Percentiles rank a stretch among this genome's conserved stretches.
Conservation (phyloP, 2,888 invertebrate genomes). For the Dinocampus coccinellae region DNA sequence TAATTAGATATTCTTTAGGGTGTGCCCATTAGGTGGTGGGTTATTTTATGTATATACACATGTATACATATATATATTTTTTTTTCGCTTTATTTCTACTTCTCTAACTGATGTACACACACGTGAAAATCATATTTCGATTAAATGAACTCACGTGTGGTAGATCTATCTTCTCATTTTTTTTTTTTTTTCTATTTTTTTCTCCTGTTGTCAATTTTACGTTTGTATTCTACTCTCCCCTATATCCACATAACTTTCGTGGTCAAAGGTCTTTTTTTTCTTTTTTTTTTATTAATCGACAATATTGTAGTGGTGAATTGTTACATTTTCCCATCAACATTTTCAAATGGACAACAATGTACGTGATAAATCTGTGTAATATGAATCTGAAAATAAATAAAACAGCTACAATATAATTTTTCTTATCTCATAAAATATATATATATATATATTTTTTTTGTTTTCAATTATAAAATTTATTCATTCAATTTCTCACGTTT, state of each 20-base stretch:
- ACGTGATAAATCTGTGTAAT: background rate
- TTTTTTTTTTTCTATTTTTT: constrained; percentile 12
- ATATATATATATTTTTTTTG: no score
- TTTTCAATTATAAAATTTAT: no score
- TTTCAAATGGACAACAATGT: background rate
- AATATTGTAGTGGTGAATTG: background rate
- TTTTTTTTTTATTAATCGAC: constrained; percentile 5
- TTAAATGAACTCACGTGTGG: constrained; percentile 46
- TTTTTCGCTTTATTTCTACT: background rate
- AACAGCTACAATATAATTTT: background rate
- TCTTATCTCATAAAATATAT: no score
- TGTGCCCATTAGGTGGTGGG: constrained; percentile 42
- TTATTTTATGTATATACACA: background rate
- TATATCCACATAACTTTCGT: background rate
- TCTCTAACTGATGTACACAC: constrained; percentile 7
- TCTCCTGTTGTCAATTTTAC: no score
- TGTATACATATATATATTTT: background rate
- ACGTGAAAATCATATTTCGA: constrained; percentile 50
- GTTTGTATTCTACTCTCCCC: constrained; percentile 10
- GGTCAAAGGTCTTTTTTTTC: background rate
- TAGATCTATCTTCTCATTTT: constrained; percentile 9
- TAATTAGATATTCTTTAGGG: constrained; percentile 69
- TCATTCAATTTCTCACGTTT: no score
- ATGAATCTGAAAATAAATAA: no score
- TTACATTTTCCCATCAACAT: background rate